Base-by-base conservation (phyloP, 2,797 vertebrate species). In the Sternotherus odoratus region DNA sequence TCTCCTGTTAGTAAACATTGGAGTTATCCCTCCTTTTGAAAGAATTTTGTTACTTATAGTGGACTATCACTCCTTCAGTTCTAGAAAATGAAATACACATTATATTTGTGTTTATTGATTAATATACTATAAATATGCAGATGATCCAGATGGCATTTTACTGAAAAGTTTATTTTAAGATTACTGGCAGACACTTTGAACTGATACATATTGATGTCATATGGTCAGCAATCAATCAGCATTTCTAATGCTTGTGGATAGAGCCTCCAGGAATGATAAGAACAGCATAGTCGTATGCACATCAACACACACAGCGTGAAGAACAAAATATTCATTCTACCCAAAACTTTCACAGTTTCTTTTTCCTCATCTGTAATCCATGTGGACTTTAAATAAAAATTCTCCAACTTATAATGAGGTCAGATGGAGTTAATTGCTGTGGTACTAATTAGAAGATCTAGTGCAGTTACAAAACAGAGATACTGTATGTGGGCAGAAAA, bases 391-490 rank as follows among this genome's bases (percentile, higher is more conserved):
- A 86, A 86, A 86, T 84, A 66, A 91, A 63, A 90, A 77, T 36
- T 69, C 15, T 93, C 88, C 46, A 43, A 89, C 23, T 48, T 82
- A 48, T 81, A 57, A 15, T 83, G 85, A 93, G 51, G 74, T 95
- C 79, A 93, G 66, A 23, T 36, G 39, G 46, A 78, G 51, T 92
- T 87, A 81, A 87, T 72, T 85, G 66, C 49, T 95, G 28, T 75
- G 63, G 24, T 60, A 85, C 21, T 93, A 87, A 92, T 46, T 92
- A 53, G 80, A 90, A 90, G 4, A n/a, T 82, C 66, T 89, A 54
- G 43, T 89, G 81, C 28, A 92, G 19, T 23, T 77, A 39, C 23
- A 46, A 23, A 89, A 75, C 36, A 88, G 36, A 92, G 60, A 75
- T 51, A 57, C 2, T 86, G 3, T 12, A 1, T 57, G 30, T 9